Evolutionary conservation across 2,888 invertebrate species (phyloP).

Genomic region (Biston stratarius): DNA sequence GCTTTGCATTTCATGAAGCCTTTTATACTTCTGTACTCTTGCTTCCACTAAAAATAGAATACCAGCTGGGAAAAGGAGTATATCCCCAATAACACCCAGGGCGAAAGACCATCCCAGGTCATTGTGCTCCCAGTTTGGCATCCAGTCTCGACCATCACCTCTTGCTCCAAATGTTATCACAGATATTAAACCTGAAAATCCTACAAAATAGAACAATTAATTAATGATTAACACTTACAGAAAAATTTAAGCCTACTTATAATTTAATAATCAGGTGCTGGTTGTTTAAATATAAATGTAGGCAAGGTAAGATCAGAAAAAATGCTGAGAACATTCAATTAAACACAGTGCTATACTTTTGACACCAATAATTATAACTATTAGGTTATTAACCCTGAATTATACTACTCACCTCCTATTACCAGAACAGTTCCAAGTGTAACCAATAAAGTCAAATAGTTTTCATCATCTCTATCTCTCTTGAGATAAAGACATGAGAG

Average conservation of each 20-base stretch:
- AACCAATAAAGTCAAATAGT: slow-evolving; percentile 90
- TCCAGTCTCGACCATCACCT: slow-evolving; percentile 97
- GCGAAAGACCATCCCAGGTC: slow-evolving; percentile 98
- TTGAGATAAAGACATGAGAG: slow-evolving; percentile 91
- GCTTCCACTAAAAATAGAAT: slow-evolving; percentile 94
- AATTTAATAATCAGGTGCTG: too few relatives aligned
- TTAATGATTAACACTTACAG: neutral
- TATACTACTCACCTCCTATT: slow-evolving; percentile 85
- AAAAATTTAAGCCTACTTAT: neutral
- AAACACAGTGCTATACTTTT: too few relatives aligned
- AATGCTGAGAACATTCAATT: too few relatives aligned
- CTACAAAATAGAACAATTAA: slow-evolving; percentile 66
- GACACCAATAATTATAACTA: too few relatives aligned
- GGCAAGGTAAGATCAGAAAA: too few relatives aligned
- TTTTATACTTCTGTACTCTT: slow-evolving; percentile 91
- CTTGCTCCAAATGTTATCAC: slow-evolving; percentile 95
- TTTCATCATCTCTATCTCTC: slow-evolving; percentile 91
- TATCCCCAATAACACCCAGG: slow-evolving; percentile 92
- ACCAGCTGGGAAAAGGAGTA: slow-evolving; percentile 91
- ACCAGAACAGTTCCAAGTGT: slow-evolving; percentile 91
- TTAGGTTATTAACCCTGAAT: neutral
- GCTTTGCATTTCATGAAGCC: slow-evolving; percentile 89
- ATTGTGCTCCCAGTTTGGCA: slow-evolving; percentile 98
- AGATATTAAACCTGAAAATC: slow-evolving; percentile 92
- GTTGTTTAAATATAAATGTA: too few relatives aligned